Evolutionary conservation across 2,797 vertebrate species (phyloP), one percentile per base, ranked within the genome.

Genomic region (Etheostoma perlongum): DNA sequence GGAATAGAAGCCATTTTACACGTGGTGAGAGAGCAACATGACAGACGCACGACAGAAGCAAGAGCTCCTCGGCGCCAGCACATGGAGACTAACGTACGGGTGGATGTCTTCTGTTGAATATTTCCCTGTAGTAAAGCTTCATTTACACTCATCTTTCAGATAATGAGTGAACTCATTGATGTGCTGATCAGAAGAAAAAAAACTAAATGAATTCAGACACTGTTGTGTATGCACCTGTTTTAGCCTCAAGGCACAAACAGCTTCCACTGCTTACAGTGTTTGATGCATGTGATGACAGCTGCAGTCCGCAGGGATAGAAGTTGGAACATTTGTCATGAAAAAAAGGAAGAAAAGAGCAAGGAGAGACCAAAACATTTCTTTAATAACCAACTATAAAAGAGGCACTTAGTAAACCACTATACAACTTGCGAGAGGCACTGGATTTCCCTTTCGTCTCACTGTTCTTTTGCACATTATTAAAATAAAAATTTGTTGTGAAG

Each of bases 1-100:
- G 98, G 97, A 97, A 96, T 96, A 95, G 96, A 99, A 99, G 98
- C 98, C 98, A 97, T 97, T 96, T 97, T 97, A 98, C 96, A 98
- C 95, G 94, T 95, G 96, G 98, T 94, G 95, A 97, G 95, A 96
- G 95, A 94, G 96, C 98, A 93, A 67, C 93, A 46, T n/a, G 61
- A 82, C 55, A 64, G 76, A 74, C 46, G 58, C 72, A 19, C 52
- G 72, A 62, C 64, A 78, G 73, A 57, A 82, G 76, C 1, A 52
- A 79, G 74, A 60, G 62, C 55, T 67, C 51, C 51, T 69, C 16
- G 21, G 69, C 42, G 48, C 71, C 72, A 2, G 72, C 76, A 73
- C 10, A 12, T 15, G 12, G 58, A 78, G 55, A 78, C 67, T 54
- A 75, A 82, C 83, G 83, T 71, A 76, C 65, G 79, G 74, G 21